These are phyloP conservation scores for Xiphydria camelus DNA, from an alignment of 2,888 invertebrate species.

Conservation along the genomic window DNA sequence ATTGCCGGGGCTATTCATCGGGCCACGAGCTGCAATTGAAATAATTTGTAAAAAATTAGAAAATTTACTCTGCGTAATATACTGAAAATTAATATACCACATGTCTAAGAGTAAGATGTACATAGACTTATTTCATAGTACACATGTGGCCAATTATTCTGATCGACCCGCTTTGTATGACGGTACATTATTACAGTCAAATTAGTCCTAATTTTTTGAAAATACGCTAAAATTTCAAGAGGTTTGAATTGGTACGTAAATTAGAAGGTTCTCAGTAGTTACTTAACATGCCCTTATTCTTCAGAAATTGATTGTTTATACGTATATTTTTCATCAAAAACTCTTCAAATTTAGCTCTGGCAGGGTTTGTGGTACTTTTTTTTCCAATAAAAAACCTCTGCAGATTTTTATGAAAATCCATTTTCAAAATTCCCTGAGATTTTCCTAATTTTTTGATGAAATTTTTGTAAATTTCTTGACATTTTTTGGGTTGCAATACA, in stretches of 20 bases:
- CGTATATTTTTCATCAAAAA: too few relatives aligned
- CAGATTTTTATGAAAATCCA: too few relatives aligned
- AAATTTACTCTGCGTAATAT: neutral
- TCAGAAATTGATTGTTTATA: too few relatives aligned
- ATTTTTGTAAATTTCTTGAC: too few relatives aligned
- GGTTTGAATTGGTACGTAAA: neutral
- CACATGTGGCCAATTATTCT: neutral
- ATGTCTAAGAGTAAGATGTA: neutral
- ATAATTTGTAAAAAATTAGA: neutral
- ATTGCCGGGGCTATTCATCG: constrained; percentile 1
- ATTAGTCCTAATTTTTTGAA: neutral
- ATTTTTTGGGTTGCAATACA: too few relatives aligned
- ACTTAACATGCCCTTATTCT: neutral
- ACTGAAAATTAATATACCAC: neutral
- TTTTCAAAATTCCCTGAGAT: too few relatives aligned
- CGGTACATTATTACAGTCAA: neutral
- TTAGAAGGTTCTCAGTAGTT: too few relatives aligned
- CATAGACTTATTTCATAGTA: neutral
- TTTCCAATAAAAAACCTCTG: too few relatives aligned
- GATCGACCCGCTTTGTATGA: neutral
- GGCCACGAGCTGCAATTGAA: constrained; percentile 16
- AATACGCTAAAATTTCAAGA: neutral
- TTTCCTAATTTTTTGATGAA: too few relatives aligned
- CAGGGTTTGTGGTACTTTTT: too few relatives aligned
- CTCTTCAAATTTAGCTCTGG: too few relatives aligned